Conservation (phyloP, 1,140 invertebrate species). For the Atta cephalotes region DNA sequence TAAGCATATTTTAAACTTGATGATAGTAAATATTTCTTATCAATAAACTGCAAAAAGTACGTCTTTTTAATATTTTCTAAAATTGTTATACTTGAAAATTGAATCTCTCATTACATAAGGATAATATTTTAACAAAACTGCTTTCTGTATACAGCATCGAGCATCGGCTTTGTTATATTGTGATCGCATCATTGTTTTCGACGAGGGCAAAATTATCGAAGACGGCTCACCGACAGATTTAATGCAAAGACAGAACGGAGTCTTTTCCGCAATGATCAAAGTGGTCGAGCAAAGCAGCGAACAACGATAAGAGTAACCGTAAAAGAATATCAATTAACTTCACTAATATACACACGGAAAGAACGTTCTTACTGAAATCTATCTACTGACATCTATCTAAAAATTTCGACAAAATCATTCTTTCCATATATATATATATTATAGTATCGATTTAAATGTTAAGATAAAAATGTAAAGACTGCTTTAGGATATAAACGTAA, state of each 20-base stretch:
- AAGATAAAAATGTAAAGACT: conserved; percentile 37
- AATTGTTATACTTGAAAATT: not conserved
- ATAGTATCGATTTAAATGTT: not conserved
- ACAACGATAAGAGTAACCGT: conserved; percentile 1
- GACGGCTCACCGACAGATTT: conserved; percentile 90
- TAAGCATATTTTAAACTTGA: conserved; percentile 5
- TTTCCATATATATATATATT: no score
- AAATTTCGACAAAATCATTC: no score
- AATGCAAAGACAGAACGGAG: conserved; percentile 86
- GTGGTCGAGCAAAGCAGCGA: conserved; percentile 70
- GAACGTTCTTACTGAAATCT: no score
- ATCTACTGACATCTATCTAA: no score
- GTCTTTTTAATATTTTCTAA: not conserved
- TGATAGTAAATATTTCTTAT: not conserved
- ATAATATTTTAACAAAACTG: conserved; percentile 8
- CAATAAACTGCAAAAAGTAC: not conserved
- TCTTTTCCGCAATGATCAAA: conserved; percentile 85
- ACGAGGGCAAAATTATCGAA: conserved; percentile 92
- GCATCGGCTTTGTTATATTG: conserved; percentile 91
- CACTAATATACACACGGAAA: not conserved
- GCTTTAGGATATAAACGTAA: conserved; percentile 1
- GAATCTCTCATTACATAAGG: not conserved
- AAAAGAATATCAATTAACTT: conserved; percentile 12
- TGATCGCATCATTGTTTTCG: conserved; percentile 92
- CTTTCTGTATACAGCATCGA: conserved; percentile 88